Evolutionary conservation across 2,888 invertebrate species (phyloP), one percentile per base, ranked within the genome.

Genomic region (Agonopterix alstromeriana): DNA sequence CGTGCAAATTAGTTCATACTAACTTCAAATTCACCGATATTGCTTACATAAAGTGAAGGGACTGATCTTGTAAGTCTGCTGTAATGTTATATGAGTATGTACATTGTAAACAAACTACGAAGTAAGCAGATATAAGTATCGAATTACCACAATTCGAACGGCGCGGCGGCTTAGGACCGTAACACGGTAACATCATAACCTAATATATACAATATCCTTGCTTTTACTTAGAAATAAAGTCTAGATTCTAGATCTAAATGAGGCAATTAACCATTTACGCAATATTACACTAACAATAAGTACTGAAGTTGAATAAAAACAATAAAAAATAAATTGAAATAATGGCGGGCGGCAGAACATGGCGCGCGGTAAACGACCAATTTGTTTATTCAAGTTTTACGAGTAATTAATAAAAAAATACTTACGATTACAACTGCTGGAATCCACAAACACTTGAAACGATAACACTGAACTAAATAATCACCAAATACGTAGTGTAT

Each of bases 291-390:
- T 27, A 27, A 27, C 10, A 42, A 10, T 10, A 42, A 9, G 3
- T 14, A 9, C 4, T 7, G 27, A 40, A 46, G 17, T 11, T n/a
- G 10, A 10, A 38, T 27, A 54, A 57, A 58, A 60, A 53, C 54
- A 49, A 58, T 61, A 65, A 69, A 69, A 68, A 68, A 61, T 59
- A 58, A 64, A 67, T 65, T 61, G 58, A 69, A 69, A 64, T 72
- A 73, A 83, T 85, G 83, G 85, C 84, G 82, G 84, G 84, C 82
- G 74, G 74, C 73, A 67, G 70, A 76, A 58, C 58, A 82, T 82
- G 82, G 84, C 80, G 82, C 76, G 77, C 53, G 54, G 47, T 48
- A 12, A 17, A 8, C 9, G 3, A 45, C n/a, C n/a, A n/a, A 10
- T 41, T 60, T 54, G 58, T 51, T 48, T 55, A 52, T 27, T 49